These are phyloP conservation scores for Camponotus pennsylvanicus DNA, from an alignment of 1,140 invertebrate species.

Conservation along the genomic window DNA sequence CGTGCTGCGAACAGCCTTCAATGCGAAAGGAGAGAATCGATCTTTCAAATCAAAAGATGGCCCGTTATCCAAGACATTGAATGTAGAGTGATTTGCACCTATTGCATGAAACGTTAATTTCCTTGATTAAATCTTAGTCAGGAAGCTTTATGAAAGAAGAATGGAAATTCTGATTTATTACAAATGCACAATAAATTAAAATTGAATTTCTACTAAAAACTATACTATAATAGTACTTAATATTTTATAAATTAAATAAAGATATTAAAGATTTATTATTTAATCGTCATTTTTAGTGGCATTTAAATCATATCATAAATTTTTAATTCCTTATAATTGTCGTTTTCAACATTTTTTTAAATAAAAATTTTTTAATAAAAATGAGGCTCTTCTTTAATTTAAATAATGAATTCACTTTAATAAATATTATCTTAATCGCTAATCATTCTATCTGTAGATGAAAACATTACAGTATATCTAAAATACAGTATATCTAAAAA, in stretches of 20 bases:
- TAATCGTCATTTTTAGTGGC: neutral
- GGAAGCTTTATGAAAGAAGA: neutral
- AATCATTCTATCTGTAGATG: neutral
- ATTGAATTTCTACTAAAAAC: neutral
- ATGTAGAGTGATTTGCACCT: neutral
- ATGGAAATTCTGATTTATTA: neutral
- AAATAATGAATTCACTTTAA: neutral
- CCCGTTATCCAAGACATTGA: neutral
- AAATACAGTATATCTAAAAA: neutral
- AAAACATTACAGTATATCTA: neutral
- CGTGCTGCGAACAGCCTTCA: slow-evolving; percentile 34
- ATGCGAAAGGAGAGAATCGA: slow-evolving; percentile 31
- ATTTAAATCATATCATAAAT: too few relatives aligned
- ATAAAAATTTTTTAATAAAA: neutral
- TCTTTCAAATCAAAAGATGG: neutral
- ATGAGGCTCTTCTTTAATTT: neutral
- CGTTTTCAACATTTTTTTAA: neutral
- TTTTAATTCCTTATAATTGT: neutral
- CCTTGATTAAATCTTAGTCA: neutral
- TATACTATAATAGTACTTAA: too few relatives aligned
- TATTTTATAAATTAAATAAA: neutral
- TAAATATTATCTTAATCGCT: neutral
- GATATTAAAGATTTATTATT: neutral
- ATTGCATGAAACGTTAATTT: neutral
- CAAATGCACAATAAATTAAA: neutral